A percentile compares a stretch with the other conserved stretches of the same genome.
These are phyloP conservation scores for Euphydryas editha DNA, from an alignment of 2,888 invertebrate genomes.

Conservation along the genomic window DNA sequence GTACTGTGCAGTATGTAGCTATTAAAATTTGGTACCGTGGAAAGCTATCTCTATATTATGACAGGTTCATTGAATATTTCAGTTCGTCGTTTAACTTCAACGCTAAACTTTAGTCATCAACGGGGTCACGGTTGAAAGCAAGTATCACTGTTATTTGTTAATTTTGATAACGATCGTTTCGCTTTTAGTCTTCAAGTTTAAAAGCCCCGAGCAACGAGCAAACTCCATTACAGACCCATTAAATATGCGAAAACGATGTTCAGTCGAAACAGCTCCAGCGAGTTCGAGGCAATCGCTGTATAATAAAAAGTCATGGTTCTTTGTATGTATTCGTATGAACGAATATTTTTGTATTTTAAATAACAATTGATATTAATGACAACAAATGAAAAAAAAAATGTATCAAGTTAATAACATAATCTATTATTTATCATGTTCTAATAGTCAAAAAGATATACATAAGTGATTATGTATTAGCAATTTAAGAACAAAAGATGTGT, in stretches of 20 bases:
- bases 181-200: conserved; percentile 38
- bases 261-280: conserved; percentile 31
- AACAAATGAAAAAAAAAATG: too few species aligned
- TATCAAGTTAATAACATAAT: too few species aligned
- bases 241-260: conserved; percentile 43
- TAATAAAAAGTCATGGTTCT: conserved; percentile 39
- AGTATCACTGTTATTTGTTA: conserved; percentile 38
- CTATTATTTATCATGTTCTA: too few species aligned
- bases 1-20: too few species aligned
- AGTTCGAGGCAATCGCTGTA: conserved; percentile 35
- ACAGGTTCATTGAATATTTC: not conserved
- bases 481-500: too few species aligned
- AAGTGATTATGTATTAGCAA: too few species aligned
- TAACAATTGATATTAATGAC: not conserved
- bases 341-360: not conserved
- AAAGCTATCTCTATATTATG: too few species aligned
- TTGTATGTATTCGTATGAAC: conserved; percentile 8
- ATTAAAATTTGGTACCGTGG: too few species aligned
- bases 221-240: conserved; percentile 43
- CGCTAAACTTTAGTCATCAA: conserved; percentile 3
- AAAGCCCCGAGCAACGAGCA: conserved; percentile 39
- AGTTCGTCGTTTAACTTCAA: not conserved
- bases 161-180: conserved; percentile 33
- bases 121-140: conserved; percentile 18
- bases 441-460: too few species aligned